phyloP scores from a whole-genome alignment of 2,113 vertebrate genomes.

The Mormoops blainvillei region DNA sequence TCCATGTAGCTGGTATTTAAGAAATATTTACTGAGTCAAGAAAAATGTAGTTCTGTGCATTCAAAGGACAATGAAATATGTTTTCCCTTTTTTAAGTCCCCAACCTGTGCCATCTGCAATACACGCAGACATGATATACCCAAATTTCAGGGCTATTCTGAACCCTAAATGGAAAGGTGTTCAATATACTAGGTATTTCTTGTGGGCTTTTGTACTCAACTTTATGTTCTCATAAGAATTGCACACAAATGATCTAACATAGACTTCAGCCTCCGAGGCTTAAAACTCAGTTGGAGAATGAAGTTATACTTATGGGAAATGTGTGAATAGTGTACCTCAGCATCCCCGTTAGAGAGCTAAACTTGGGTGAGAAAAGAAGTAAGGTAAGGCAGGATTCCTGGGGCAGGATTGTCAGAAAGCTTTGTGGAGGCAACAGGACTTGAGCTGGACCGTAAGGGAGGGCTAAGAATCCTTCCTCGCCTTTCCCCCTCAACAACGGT shows the following conservation, averaged over 20 bases:
- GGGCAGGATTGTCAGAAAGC: neutral
- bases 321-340: neutral
- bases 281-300: conserved; percentile 24
- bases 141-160: neutral
- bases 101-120: neutral
- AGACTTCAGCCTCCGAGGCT: neutral
- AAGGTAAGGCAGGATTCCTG: neutral
- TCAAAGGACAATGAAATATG: neutral
- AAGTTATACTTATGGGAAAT: neutral
- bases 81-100: conserved; percentile 25
- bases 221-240: neutral
- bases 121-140: neutral
- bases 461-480: neutral
- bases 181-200: neutral
- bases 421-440: neutral
- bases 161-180: neutral
- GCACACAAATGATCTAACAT: neutral
- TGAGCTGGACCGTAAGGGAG: neutral
- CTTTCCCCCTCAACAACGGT: neutral
- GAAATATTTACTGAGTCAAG: conserved; percentile 17
- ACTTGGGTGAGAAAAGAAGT: neutral
- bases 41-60: neutral
- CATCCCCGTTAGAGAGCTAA: neutral
- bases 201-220: neutral
- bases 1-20: neutral